These are phyloP conservation scores for Halyomorpha halys DNA, from an alignment of 1,140 invertebrate genomes.

Conservation along the genomic window DNA sequence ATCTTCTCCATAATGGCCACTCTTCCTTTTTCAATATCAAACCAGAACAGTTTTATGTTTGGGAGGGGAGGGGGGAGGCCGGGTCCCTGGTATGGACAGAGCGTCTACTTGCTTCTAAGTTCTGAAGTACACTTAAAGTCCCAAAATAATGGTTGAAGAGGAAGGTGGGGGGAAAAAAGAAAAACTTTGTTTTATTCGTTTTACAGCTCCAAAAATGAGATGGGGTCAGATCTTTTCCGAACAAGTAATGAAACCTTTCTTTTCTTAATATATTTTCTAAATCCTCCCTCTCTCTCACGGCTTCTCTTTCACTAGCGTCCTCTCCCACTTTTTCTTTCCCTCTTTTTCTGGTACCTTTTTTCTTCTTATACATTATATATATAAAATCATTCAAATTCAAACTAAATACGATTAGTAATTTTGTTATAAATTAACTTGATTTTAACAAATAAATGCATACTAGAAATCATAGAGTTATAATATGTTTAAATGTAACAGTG, in stretches of 20 bases:
- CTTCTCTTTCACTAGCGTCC: no score
- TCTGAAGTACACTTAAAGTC: slow-evolving; percentile 2
- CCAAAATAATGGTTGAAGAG: not conserved
- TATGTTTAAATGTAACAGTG: no score
- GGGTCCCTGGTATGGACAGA: not conserved
- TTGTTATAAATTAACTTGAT: no score
- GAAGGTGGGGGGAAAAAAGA: not conserved
- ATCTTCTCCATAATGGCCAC: no score
- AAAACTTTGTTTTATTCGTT: slow-evolving; percentile 10
- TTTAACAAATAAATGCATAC: no score
- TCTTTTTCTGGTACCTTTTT: no score
- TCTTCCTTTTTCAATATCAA: no score
- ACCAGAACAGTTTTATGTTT: not conserved
- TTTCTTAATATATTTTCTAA: not conserved
- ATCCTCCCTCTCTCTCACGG: not conserved
- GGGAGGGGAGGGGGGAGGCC: not conserved
- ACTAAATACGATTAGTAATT: no score
- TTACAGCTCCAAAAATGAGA: slow-evolving; percentile 7
- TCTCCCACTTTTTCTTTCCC: no score
- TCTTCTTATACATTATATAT: no score
- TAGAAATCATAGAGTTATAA: no score
- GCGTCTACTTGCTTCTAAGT: not conserved
- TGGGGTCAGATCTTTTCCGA: slow-evolving; percentile 5
- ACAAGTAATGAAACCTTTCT: slow-evolving; percentile 5
- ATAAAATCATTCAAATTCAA: no score